Evolutionary conservation across 2,113 vertebrate genomes (phyloP).

Genomic region (Pampusana beccarii): DNA sequence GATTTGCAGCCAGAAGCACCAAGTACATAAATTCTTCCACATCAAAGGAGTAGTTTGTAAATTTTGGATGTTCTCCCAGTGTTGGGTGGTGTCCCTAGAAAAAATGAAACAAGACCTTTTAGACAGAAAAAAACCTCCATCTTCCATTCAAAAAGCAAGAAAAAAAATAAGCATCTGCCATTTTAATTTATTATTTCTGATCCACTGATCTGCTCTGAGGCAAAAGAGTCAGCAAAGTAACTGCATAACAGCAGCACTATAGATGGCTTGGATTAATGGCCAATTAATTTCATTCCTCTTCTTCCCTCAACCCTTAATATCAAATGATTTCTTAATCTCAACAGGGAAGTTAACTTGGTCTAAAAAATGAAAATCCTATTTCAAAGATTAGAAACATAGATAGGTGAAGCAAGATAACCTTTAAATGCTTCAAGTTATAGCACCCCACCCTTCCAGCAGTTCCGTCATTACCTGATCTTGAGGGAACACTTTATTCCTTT

Average conservation of each 20-base stretch:
- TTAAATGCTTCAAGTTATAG: neutral
- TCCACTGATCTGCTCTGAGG: constrained; percentile 11
- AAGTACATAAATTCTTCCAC: constrained; percentile 92
- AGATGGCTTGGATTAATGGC: constrained; percentile 32
- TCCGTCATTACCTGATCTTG: constrained; percentile 87
- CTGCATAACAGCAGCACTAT: neutral
- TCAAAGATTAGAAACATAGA: neutral
- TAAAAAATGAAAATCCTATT: neutral
- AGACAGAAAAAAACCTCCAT: neutral
- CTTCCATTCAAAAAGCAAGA: neutral
- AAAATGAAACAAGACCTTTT: constrained; percentile 21
- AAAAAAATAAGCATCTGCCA: neutral
- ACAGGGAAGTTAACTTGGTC: constrained; percentile 5
- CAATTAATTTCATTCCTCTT: constrained; percentile 48
- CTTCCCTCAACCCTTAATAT: constrained; percentile 20
- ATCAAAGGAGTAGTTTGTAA: constrained; percentile 96
- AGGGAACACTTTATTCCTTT: constrained; percentile 89
- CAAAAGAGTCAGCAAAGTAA: constrained; percentile 10
- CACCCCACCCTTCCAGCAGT: neutral
- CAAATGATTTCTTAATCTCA: constrained; percentile 34
- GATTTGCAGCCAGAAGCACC: constrained; percentile 85
- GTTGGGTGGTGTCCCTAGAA: constrained; percentile 95
- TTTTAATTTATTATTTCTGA: constrained; percentile 43
- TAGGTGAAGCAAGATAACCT: neutral
- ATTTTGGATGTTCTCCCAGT: constrained; percentile 95